Evolutionary conservation across 1,140 invertebrate species (phyloP).

Genomic region (Branchinecta lindahli): DNA sequence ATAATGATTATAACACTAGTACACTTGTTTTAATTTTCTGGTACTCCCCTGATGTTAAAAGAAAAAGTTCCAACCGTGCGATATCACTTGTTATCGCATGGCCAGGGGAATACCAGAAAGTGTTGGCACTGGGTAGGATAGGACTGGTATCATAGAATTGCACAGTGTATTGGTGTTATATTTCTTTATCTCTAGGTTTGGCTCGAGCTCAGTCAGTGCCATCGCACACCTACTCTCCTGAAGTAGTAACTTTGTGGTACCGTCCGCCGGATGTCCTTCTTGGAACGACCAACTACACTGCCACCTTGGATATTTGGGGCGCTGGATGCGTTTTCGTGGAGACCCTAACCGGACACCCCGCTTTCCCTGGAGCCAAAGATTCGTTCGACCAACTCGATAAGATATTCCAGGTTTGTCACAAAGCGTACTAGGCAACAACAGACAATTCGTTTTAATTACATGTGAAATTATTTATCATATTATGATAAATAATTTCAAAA

Average conservation of each 20-base stretch:
- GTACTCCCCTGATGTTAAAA: no score
- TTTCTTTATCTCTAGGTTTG: slow-evolving; percentile 39
- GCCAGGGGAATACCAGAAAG: no score
- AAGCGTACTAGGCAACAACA: not conserved
- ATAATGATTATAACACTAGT: no score
- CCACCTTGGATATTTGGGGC: slow-evolving; percentile 89
- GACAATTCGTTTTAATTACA: slow-evolving; percentile 5
- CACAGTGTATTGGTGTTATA: no score
- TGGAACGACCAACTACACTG: slow-evolving; percentile 90
- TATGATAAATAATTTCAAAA: slow-evolving; percentile 16
- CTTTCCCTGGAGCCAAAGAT: slow-evolving; percentile 87
- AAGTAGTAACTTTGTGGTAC: slow-evolving; percentile 72
- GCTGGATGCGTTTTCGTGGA: slow-evolving; percentile 96
- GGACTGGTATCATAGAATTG: no score
- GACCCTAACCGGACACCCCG: slow-evolving; percentile 85
- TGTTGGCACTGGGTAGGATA: no score
- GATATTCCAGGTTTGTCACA: slow-evolving; percentile 62
- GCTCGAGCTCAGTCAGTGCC: slow-evolving; percentile 92
- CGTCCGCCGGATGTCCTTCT: slow-evolving; percentile 90
- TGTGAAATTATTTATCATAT: slow-evolving; percentile 1
- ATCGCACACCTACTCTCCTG: slow-evolving; percentile 89
- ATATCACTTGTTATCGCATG: no score
- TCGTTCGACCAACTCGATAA: slow-evolving; percentile 90
- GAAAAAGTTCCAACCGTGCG: no score
- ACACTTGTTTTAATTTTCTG: no score